Evolutionary conservation across 2,888 invertebrate genomes (phyloP).

Genomic region (Lepidocyrtoides sp.): DNA sequence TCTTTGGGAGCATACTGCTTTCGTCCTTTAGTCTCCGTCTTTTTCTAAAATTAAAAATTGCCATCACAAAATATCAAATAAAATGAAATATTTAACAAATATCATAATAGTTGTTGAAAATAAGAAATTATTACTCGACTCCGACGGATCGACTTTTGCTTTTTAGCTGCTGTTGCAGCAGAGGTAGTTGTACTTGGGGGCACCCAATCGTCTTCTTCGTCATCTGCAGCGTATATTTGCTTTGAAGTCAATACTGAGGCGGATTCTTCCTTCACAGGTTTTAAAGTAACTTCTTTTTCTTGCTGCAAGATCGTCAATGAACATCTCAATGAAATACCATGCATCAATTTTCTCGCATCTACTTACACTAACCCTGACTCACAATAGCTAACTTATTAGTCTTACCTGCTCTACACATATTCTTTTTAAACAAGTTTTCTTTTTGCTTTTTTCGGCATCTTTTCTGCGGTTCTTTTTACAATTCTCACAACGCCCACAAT

Average conservation of each 20-base stretch:
- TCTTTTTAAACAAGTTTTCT: conserved; percentile 67
- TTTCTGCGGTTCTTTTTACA: conserved; percentile 87
- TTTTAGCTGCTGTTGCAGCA: conserved; percentile 10
- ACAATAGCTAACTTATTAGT: neutral
- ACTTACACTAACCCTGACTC: no score
- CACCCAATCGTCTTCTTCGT: conserved; percentile 85
- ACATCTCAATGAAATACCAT: neutral
- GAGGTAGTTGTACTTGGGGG: conserved; percentile 51
- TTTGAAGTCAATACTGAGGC: conserved; percentile 46
- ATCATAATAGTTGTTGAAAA: no score
- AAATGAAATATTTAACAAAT: neutral
- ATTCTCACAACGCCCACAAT: conserved; percentile 91
- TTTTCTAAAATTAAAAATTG: conserved; percentile 62
- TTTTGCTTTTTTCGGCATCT: conserved; percentile 64
- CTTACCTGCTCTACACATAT: conserved; percentile 67
- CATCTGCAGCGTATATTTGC: conserved; percentile 65
- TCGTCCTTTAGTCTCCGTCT: conserved; percentile 52
- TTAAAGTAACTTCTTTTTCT: conserved; percentile 42
- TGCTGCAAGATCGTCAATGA: neutral
- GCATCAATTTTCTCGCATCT: no score
- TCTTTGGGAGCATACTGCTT: conserved; percentile 71
- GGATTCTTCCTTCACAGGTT: conserved; percentile 53
- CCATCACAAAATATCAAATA: neutral
- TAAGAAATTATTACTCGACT: no score
- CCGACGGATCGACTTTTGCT: conserved; percentile 56